phyloP scores from a whole-genome alignment of 1,140 invertebrate genomes.

The Trachelipus rathkii region DNA sequence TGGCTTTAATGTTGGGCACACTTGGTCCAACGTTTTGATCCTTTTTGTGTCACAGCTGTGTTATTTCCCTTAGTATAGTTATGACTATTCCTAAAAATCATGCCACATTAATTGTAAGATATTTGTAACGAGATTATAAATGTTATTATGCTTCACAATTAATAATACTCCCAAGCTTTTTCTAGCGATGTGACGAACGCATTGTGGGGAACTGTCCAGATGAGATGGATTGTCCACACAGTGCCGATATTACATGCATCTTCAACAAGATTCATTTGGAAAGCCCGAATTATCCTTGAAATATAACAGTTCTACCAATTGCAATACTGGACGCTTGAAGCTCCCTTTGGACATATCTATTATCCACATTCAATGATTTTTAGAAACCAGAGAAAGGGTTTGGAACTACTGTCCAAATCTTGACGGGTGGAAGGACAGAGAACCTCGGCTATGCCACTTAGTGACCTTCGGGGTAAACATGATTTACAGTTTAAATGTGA shows the following conservation, averaged over 20 bases:
- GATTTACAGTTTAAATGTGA: slow-evolving; percentile 54
- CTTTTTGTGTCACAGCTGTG: no score
- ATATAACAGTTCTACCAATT: slow-evolving; percentile 82
- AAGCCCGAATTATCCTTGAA: slow-evolving; percentile 91
- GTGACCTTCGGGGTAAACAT: slow-evolving; percentile 86
- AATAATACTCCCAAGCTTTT: slow-evolving; percentile 63
- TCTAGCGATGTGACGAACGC: slow-evolving; percentile 87
- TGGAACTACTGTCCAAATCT: slow-evolving; percentile 90
- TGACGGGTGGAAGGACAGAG: slow-evolving; percentile 90
- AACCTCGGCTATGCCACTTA: slow-evolving; percentile 84
- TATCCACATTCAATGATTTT: slow-evolving; percentile 92
- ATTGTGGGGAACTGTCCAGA: slow-evolving; percentile 88
- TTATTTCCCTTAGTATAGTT: no score
- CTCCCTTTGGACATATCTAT: slow-evolving; percentile 87
- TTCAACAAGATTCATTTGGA: slow-evolving; percentile 89
- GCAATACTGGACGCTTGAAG: slow-evolving; percentile 96
- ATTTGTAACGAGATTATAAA: no score
- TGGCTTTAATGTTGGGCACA: no score
- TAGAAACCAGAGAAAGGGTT: slow-evolving; percentile 94
- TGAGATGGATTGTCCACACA: slow-evolving; percentile 82
- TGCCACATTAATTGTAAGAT: no score
- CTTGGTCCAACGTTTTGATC: no score
- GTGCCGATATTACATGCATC: slow-evolving; percentile 86
- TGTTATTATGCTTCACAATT: no score
- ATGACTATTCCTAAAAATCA: no score